Conservation (phyloP, 2,888 invertebrate species). For the Heliothis peltigera region DNA sequence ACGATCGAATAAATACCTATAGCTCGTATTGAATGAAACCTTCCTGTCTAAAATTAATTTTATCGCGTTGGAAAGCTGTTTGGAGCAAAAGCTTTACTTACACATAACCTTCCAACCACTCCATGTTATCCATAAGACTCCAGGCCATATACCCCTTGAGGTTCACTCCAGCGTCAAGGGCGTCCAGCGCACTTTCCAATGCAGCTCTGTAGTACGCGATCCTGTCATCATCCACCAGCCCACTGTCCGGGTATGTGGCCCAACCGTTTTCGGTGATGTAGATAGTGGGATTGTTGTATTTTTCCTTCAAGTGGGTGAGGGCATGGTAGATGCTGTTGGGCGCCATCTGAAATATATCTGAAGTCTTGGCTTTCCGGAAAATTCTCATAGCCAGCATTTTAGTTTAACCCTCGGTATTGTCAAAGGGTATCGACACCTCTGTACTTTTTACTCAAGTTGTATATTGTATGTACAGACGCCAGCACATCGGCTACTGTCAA, state of each 20-base stretch:
- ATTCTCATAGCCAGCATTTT: too few relatives aligned
- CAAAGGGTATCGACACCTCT: too few relatives aligned
- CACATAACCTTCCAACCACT: conserved; percentile 90
- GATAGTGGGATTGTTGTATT: conserved; percentile 81
- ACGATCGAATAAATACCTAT: too few relatives aligned
- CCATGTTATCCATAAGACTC: conserved; percentile 91
- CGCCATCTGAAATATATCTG: conserved; percentile 24
- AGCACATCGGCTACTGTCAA: too few relatives aligned
- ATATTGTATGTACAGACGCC: too few relatives aligned
- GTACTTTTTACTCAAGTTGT: too few relatives aligned
- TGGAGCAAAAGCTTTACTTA: conserved; percentile 76
- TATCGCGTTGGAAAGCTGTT: too few relatives aligned
- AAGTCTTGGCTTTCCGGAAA: too few relatives aligned
- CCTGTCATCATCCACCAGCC: conserved; percentile 80
- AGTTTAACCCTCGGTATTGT: too few relatives aligned
- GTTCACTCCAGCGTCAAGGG: conserved; percentile 81
- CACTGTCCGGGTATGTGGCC: conserved; percentile 71
- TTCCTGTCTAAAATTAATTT: too few relatives aligned
- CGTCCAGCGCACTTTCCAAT: conserved; percentile 77
- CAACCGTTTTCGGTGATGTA: conserved; percentile 91
- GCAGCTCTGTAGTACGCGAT: conserved; percentile 79
- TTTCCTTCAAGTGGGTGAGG: conserved; percentile 31
- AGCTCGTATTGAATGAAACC: too few relatives aligned
- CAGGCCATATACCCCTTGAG: conserved; percentile 90
- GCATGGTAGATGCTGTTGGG: conserved; percentile 44